phyloP scores from a whole-genome alignment of 2,797 vertebrate genomes.

The Pangasius krempfi region DNA sequence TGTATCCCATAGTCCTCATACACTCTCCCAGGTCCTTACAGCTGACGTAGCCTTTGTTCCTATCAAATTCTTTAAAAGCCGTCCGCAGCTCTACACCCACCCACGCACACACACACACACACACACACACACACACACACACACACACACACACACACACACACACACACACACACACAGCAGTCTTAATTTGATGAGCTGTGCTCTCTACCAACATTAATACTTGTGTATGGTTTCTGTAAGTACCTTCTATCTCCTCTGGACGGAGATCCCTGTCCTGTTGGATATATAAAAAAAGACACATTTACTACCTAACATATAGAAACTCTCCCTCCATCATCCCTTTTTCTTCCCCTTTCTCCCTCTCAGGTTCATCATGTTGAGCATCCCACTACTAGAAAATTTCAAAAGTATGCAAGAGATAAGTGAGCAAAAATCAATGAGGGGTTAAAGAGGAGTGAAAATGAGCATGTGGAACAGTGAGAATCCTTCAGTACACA shows the following conservation, averaged over 20 bases:
- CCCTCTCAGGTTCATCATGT: neutral
- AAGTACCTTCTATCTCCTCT: constrained; percentile 79
- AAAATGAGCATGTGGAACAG: constrained; percentile 12
- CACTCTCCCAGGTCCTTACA: constrained; percentile 92
- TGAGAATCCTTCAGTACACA: neutral
- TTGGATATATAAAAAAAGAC: constrained; percentile 39
- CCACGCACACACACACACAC: neutral
- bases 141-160: constrained; percentile 14
- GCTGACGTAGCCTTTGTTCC: constrained; percentile 88
- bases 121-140: constrained; percentile 36
- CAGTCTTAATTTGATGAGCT: neutral
- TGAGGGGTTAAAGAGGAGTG: constrained; percentile 1
- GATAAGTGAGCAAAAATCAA: neutral
- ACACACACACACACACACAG: neutral
- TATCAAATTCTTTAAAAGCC: constrained; percentile 92
- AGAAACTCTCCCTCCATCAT: neutral
- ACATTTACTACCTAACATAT: neutral
- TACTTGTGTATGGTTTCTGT: neutral
- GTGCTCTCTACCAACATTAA: neutral
- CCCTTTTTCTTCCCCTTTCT: neutral
- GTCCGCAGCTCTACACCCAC: constrained; percentile 84
- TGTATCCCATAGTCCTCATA: constrained; percentile 97
- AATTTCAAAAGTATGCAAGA: neutral
- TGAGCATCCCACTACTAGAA: neutral
- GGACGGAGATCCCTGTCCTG: constrained; percentile 79